Evolutionary conservation across 1,140 invertebrate genomes (phyloP).

Genomic region (Lutraria rhynchaena): DNA sequence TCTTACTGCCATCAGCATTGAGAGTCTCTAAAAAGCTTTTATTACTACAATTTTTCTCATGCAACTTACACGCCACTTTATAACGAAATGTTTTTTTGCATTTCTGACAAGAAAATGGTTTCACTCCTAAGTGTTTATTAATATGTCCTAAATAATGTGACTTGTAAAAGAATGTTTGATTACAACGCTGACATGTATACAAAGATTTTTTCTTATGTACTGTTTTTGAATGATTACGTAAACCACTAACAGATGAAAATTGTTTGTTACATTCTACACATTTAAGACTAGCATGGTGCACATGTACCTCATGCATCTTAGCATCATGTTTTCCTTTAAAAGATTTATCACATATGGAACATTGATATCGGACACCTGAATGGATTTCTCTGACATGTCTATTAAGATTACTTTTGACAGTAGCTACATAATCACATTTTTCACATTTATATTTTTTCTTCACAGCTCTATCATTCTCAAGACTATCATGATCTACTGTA

Average conservation of each 20-base stretch:
- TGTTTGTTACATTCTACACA: conserved; percentile 23
- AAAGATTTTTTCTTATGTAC: not conserved
- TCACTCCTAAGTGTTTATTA: conserved; percentile 15
- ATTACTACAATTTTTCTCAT: conserved; percentile 14
- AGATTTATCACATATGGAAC: conserved; percentile 17
- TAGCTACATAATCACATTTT: conserved; percentile 9
- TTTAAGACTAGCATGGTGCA: not conserved
- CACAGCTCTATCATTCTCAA: not conserved
- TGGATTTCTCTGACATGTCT: conserved; percentile 15
- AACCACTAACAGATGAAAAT: conserved; percentile 19
- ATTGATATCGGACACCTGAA: conserved; percentile 3
- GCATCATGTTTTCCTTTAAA: conserved; percentile 34
- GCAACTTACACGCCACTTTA: conserved; percentile 10
- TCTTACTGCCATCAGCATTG: conserved; percentile 17
- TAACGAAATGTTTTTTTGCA: conserved; percentile 21
- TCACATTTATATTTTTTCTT: conserved; percentile 12
- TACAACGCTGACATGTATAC: conserved; percentile 3
- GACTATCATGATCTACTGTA: not conserved
- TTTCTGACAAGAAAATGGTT: conserved; percentile 11
- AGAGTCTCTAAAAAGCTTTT: not conserved
- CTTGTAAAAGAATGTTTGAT: conserved; percentile 17
- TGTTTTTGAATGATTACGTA: conserved; percentile 14
- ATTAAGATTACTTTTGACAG: conserved; percentile 17
- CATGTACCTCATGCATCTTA: conserved; percentile 27
- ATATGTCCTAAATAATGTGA: conserved; percentile 27